Conservation (phyloP, 1,140 invertebrate genomes). For the Nephotettix cincticeps region DNA sequence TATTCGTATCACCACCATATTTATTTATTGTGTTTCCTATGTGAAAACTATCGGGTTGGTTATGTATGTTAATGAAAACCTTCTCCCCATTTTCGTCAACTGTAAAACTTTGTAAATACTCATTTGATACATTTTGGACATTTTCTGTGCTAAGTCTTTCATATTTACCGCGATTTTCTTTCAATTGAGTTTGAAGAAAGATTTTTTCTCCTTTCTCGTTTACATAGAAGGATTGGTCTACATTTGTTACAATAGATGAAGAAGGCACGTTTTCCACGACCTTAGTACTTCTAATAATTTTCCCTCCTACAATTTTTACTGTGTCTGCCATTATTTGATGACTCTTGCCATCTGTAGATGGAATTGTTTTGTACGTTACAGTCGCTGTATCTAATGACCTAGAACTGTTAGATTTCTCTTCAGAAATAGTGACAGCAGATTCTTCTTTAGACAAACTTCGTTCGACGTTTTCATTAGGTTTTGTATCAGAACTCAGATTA, state of each 20-base stretch:
- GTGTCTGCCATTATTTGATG: slow-evolving; percentile 5
- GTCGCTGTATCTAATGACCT: background rate
- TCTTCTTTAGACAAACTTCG: background rate
- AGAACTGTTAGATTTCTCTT: too few species aligned
- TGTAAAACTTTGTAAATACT: too few species aligned
- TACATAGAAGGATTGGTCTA: background rate
- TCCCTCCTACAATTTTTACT: slow-evolving; percentile 29
- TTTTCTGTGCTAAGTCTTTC: too few species aligned
- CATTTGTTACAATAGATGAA: background rate
- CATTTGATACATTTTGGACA: too few species aligned
- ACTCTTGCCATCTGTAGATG: background rate
- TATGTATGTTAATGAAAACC: too few species aligned
- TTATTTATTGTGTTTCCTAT: too few species aligned
- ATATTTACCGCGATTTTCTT: too few species aligned
- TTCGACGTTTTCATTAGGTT: background rate
- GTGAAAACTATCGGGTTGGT: too few species aligned
- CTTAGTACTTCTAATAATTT: slow-evolving; percentile 19
- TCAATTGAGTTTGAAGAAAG: too few species aligned
- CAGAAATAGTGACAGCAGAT: too few species aligned
- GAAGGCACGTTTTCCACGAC: background rate
- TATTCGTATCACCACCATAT: too few species aligned
- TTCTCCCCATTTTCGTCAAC: too few species aligned
- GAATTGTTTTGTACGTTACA: background rate
- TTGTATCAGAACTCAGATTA: background rate
- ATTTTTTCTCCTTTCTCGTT: slow-evolving; percentile 15